Evolutionary conservation across 2,113 vertebrate genomes (phyloP), one percentile per base, ranked within the genome.

Genomic region (Gracilinanus agilis): DNA sequence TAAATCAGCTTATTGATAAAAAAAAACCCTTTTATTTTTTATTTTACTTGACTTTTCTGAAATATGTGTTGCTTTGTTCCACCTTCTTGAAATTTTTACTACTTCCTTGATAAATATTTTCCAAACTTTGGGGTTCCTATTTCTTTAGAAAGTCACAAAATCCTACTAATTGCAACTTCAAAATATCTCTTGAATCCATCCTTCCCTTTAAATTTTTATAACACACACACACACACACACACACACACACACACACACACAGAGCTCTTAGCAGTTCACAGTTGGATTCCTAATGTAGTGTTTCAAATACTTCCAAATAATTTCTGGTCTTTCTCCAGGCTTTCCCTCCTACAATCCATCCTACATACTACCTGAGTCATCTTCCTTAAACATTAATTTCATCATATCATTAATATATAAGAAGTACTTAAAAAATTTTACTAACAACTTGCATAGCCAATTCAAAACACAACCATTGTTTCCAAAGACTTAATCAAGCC

Each of bases 51-150:
- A 92, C 96, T 91, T 83, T 55, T 90, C 44, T 95, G 3, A 27
- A 92, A 61, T 24, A 88, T 29, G 40, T 92, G 12, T 58, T 94
- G 19, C 19, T 83, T 40, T 83, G 24, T 27, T 67, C 24, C 53
- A 88, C 27, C 24, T 94, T 91, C 23, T 29, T 54, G 34, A 27
- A 94, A 88, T 90, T 90, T 67, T 90, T 44, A 13, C 34, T 24
- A 92, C 75, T 23, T 92, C 24, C 93, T 21, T 89, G 9, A 91
- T 83, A 90, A 89, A 34, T 61, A 93, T 93, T 91, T 91, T 91
- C 67, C 24, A 91, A 12, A n/a, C 21, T 83, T 90, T 92, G 67
- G 27, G n/a, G 67, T 83, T 83, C 19, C 16, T 19, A 23, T 83
- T 83, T n/a, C 61, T 75, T 83, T 19, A 40, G 2, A 40, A 6